Base-by-base conservation (phyloP, 2,888 invertebrate genomes). In the Tenthredo mesomela region DNA sequence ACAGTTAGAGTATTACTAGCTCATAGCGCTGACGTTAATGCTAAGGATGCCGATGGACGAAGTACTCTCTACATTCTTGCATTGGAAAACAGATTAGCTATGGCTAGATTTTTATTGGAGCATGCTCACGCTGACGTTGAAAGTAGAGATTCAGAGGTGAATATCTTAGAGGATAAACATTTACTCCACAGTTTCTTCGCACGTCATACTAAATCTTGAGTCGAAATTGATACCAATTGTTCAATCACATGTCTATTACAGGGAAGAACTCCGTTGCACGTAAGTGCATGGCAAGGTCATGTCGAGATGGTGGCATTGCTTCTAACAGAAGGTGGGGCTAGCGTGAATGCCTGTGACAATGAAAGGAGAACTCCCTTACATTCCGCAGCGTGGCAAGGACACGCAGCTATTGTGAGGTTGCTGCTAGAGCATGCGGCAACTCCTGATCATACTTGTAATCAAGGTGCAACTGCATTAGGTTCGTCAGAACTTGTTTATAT, bases 381-480 rank as follows among this genome's bases (percentile, higher is more conserved):
- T 94, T 98, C 98, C 54, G 98, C 98, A 21, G 97, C 98, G 82
- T 99, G 99, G 99, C 98, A 99, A 92, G 99, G 99, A 0, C 97
- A 99, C 90, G 95, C 96, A 61, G 95, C 96, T 78, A 98, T 98
- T 65, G 97, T 99, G 87, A 95, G 96, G 85, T 94, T 98, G 61
- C 94, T 98, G 18, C 94, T 99, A 71, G 96, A 96, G 89, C 96
- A 96, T 89, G 97, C 97, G 6, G 98, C 98, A 0, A 93, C 95
- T 84, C 97, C 98, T 25, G 96, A 98, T 93, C 98, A 98, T 89
- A 97, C 97, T 0, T 99, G 99, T 92, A 97, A 98, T 91, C 98
- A 98, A 94, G 99, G 99, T 33, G 99, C 99, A 75, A 98, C 99
- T 18, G 98, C 99, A 10, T 94, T 99, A 86, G 96, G 96, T 95